Evolutionary conservation across 2,797 vertebrate genomes (phyloP).

Genomic region (Alauda arvensis): DNA sequence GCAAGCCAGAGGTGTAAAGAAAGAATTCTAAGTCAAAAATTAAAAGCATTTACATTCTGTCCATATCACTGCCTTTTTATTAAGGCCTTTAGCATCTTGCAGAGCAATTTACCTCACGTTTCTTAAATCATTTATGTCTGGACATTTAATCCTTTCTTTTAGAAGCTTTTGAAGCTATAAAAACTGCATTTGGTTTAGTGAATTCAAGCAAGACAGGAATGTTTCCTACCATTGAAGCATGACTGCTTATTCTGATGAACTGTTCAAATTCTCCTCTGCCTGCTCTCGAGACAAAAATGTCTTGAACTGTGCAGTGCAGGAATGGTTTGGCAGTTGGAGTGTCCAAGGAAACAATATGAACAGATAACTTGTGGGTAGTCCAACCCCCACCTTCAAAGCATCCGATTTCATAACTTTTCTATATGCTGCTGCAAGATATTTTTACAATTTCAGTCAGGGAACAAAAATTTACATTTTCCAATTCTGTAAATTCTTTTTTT

Average conservation of each 20-base stretch:
- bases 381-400: background rate
- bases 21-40: background rate
- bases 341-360: background rate
- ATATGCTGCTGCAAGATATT: background rate
- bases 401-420: background rate
- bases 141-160: background rate
- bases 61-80: background rate
- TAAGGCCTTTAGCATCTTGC: background rate
- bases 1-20: background rate
- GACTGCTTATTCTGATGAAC: background rate
- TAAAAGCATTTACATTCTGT: background rate
- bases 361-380: background rate
- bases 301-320: background rate
- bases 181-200: background rate
- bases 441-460: constrained; percentile 5
- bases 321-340: background rate
- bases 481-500: background rate
- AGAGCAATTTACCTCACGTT: background rate
- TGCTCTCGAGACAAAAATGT: background rate
- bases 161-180: background rate
- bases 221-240: background rate
- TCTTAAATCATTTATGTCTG: background rate
- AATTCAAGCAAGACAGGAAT: background rate
- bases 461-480: constrained; percentile 8
- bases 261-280: background rate